These are phyloP conservation scores for Bovichtus variegatus DNA, from an alignment of 2,797 vertebrate species.

Conservation along the genomic window DNA sequence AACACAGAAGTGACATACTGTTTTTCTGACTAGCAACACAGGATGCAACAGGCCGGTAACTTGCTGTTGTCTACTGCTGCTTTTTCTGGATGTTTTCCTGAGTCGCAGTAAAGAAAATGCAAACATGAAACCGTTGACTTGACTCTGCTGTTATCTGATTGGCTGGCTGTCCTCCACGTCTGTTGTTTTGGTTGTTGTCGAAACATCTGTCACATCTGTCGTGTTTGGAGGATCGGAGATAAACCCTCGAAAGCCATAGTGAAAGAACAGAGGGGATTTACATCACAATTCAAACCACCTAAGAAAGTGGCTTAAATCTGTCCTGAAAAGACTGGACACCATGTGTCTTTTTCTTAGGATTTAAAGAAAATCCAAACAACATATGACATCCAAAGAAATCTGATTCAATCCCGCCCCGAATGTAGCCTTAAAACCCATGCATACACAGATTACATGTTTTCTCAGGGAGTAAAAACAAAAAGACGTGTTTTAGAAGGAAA, in stretches of 20 bases:
- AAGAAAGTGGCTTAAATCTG: background rate
- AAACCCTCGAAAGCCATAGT: slow-evolving; percentile 37
- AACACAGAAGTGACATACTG: background rate
- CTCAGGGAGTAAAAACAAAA: background rate
- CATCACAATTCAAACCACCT: background rate
- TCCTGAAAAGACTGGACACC: slow-evolving; percentile 4
- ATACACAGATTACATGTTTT: background rate
- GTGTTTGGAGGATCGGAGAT: slow-evolving; percentile 2
- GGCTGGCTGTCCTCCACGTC: background rate
- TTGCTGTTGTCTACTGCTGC: background rate
- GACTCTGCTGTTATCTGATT: background rate
- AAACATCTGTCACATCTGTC: slow-evolving; percentile 16
- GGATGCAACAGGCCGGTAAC: background rate
- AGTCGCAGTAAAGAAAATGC: background rate
- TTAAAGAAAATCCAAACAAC: background rate
- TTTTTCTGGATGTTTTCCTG: background rate
- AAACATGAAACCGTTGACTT: background rate
- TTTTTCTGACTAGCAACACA: background rate
- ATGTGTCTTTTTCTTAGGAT: background rate
- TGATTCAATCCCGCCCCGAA: background rate
- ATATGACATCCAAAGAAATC: background rate
- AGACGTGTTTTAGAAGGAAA: background rate
- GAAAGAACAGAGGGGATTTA: slow-evolving; percentile 22
- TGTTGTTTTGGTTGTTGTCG: slow-evolving; percentile 15
- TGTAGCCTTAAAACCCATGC: background rate